Conservation (phyloP, 30 jellyfish, hydroid and myxozoan species). For the Phacellophora camtschatica region DNA sequence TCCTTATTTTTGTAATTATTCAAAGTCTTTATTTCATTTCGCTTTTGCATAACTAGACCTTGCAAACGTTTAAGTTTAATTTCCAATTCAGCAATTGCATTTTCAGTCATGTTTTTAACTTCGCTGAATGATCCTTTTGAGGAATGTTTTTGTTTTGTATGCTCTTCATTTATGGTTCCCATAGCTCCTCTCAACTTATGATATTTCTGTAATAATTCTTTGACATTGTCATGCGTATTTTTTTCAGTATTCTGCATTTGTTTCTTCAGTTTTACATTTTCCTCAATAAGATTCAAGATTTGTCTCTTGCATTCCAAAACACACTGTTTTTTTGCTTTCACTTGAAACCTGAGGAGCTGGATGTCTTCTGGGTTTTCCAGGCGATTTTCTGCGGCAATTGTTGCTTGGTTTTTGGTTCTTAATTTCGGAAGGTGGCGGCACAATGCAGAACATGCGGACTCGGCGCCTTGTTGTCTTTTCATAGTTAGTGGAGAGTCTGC, state of each 20-base stretch:
- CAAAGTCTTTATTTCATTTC: constrained; percentile 18
- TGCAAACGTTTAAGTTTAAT: background rate
- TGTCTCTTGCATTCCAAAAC: constrained; percentile 30
- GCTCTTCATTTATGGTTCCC: constrained; percentile 30
- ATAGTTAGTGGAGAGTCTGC: background rate
- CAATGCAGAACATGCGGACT: constrained; percentile 51
- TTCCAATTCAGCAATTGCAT: background rate
- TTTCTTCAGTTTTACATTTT: constrained; percentile 26
- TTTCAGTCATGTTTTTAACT: constrained; percentile 10
- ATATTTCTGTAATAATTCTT: constrained; percentile 13
- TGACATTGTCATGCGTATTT: constrained; percentile 9
- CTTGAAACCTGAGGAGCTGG: constrained; percentile 20
- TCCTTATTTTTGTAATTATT: constrained; percentile 49
- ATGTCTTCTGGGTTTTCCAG: background rate
- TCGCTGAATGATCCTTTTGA: background rate
- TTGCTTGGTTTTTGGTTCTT: background rate
- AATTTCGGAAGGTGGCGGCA: constrained; percentile 52
- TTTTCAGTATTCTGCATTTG: constrained; percentile 23
- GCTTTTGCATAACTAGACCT: background rate
- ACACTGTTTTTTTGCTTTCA: constrained; percentile 37
- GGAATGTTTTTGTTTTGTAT: constrained; percentile 19
- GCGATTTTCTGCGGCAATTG: background rate
- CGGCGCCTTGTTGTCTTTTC: background rate
- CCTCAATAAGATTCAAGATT: constrained; percentile 39
- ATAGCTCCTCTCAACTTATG: constrained; percentile 44